phyloP scores from a whole-genome alignment of 2,113 vertebrate species.

The Chloropsis hardwickii region DNA sequence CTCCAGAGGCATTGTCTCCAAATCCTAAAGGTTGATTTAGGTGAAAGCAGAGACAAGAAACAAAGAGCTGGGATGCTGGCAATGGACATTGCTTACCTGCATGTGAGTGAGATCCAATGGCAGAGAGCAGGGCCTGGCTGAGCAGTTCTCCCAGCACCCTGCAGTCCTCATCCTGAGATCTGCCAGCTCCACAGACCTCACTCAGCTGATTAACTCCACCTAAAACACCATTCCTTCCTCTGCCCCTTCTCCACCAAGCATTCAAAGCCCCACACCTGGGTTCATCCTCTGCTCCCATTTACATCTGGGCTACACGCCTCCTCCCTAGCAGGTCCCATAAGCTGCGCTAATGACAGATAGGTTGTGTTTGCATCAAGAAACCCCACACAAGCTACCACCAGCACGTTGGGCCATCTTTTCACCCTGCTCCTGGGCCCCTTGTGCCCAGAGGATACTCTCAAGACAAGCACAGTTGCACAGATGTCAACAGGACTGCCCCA shows the following conservation, averaged over 20 bases:
- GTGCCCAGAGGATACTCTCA: neutral
- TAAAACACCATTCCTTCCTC: neutral
- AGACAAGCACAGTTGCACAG: neutral
- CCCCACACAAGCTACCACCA: neutral
- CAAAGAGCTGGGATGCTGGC: neutral
- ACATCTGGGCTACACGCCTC: neutral
- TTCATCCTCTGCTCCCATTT: neutral
- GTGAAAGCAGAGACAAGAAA: neutral
- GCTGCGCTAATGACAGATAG: neutral
- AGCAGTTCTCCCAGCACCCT: neutral
- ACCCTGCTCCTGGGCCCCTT: neutral
- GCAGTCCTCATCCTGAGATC: neutral
- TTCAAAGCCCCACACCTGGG: neutral
- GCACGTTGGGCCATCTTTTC: neutral
- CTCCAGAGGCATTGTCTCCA: neutral
- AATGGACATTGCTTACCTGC: neutral
- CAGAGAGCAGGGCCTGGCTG: neutral
- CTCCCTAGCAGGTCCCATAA: neutral
- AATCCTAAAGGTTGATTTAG: neutral
- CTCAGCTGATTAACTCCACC: neutral
- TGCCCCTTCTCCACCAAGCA: neutral
- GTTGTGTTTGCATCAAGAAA: neutral
- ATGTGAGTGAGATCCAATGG: neutral
- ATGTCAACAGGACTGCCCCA: neutral
- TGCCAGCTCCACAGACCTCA: neutral